Conservation (phyloP, 2,797 vertebrate genomes). For the Sardinella longiceps region DNA sequence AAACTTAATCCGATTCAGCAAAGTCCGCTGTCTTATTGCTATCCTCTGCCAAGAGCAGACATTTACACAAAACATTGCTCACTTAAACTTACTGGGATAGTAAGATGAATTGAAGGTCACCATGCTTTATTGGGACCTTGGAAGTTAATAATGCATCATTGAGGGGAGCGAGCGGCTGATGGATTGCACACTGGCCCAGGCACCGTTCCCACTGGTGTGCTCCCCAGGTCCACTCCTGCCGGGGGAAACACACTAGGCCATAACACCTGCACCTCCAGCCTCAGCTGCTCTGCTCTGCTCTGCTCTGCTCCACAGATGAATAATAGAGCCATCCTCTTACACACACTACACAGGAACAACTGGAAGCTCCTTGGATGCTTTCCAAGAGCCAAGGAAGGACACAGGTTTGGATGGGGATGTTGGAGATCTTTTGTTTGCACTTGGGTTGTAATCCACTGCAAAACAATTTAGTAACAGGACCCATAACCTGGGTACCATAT, state of each 20-base stretch:
- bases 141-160: constrained; percentile 76
- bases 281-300: no score
- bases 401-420: background rate
- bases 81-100: constrained; percentile 33
- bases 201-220: constrained; percentile 63
- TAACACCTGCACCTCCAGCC: constrained; percentile 70
- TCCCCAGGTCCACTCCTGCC: constrained; percentile 53
- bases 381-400: constrained; percentile 69
- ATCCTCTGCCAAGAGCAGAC: constrained; percentile 6
- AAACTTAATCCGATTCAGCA: background rate
- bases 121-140: constrained; percentile 66
- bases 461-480: constrained; percentile 31
- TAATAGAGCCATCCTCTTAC: constrained; percentile 69
- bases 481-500: background rate
- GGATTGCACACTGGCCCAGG: constrained; percentile 69
- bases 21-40: background rate
- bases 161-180: constrained; percentile 67
- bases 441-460: constrained; percentile 22
- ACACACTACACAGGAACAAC: constrained; percentile 64
- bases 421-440: constrained; percentile 20
- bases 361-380: constrained; percentile 53
- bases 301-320: constrained; percentile 59
- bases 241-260: constrained; percentile 56
- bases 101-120: constrained; percentile 65
- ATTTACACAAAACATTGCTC: constrained; percentile 14